A percentile compares a stretch with the other conserved stretches of the same genome.
These are phyloP conservation scores for Noctua comes DNA, from an alignment of 2,888 invertebrate genomes.

Conservation along the genomic window DNA sequence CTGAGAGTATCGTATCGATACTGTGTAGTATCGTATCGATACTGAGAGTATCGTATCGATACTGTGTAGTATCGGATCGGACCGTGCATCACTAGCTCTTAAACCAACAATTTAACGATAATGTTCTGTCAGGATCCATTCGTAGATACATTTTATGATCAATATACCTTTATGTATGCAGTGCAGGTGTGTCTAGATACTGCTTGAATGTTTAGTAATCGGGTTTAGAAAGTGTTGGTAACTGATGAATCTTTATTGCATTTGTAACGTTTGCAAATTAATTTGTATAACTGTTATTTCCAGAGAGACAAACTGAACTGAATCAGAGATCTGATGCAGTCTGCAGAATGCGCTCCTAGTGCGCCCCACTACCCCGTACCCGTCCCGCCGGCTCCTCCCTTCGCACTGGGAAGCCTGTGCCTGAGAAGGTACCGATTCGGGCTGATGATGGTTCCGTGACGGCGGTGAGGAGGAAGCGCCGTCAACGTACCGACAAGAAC, in stretches of 20 bases:
- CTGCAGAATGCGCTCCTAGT: no score
- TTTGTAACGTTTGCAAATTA: background rate
- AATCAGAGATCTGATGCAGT: no score
- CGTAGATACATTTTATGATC: conserved; percentile 37
- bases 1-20: no score
- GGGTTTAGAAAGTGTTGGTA: conserved; percentile 36
- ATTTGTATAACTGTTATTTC: background rate
- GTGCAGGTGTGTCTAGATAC: conserved; percentile 35
- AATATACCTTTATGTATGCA: conserved; percentile 44
- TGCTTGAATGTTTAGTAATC: conserved; percentile 27
- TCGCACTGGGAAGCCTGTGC: no score
- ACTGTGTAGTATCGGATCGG: background rate
- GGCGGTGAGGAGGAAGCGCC: no score
- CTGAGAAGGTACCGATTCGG: no score
- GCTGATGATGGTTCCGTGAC: no score
- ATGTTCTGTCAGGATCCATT: conserved; percentile 41
- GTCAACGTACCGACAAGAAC: no score
- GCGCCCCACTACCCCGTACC: no score
- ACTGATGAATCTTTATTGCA: conserved; percentile 16
- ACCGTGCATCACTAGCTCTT: background rate
- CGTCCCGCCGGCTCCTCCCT: no score
- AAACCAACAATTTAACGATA: conserved; percentile 38
- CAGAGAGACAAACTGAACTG: background rate
- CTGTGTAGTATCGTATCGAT: background rate
- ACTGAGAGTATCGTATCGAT: background rate